phyloP scores from a whole-genome alignment of 2,888 invertebrate species.

The Drosophila fungiperda region DNA sequence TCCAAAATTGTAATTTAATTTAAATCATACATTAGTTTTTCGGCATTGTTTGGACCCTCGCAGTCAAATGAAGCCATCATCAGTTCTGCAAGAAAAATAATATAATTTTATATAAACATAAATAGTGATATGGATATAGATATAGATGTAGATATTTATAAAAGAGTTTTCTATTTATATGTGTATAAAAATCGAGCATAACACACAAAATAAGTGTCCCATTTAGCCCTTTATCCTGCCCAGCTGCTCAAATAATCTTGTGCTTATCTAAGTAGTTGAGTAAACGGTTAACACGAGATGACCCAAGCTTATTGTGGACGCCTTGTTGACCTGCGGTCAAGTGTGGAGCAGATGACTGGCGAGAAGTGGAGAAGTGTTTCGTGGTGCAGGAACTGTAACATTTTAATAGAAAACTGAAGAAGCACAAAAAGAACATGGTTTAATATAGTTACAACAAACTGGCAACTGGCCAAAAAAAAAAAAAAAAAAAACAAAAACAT shows the following conservation, averaged over 20 bases:
- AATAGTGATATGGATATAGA: neutral
- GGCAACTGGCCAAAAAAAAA: constrained; percentile 46
- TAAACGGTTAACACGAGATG: constrained; percentile 37
- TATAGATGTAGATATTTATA: neutral
- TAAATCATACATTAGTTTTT: constrained; percentile 55
- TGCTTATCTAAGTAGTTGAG: constrained; percentile 11
- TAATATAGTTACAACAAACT: constrained; percentile 61
- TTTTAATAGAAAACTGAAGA: constrained; percentile 57
- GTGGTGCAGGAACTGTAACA: constrained; percentile 21
- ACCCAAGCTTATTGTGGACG: constrained; percentile 26
- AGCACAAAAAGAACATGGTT: constrained; percentile 36
- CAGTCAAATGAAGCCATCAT: constrained; percentile 60
- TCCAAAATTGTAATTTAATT: constrained; percentile 22
- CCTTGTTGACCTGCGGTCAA: constrained; percentile 41
- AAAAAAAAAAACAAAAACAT: neutral
- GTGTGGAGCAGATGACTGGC: constrained; percentile 19
- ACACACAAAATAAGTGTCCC: neutral
- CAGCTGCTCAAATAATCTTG: constrained; percentile 2
- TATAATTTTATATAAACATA: neutral
- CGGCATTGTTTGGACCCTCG: constrained; percentile 56
- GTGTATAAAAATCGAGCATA: neutral
- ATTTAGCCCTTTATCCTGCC: neutral
- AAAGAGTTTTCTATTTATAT: neutral
- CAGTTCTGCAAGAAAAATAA: constrained; percentile 34
- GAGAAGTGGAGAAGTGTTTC: constrained; percentile 27